Base-by-base conservation (phyloP, 1,140 invertebrate genomes). In the Drosophila gunungcola region DNA sequence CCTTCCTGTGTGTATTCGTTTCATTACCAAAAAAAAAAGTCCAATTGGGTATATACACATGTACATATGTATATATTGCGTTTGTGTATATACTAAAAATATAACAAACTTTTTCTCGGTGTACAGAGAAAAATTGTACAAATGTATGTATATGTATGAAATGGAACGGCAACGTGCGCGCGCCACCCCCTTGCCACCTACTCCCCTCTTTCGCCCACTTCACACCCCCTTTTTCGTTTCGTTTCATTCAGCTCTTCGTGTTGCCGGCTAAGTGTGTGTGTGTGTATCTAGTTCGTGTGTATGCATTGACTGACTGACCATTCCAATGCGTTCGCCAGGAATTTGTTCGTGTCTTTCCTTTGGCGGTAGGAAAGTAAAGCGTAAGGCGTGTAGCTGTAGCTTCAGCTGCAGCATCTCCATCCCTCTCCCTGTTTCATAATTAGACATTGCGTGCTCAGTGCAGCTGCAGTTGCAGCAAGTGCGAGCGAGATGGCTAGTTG, bases 91-190 rank as follows among this genome's bases (percentile, higher is more conserved):
- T 58, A 57, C 42, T 54, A 32, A 73, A 52, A 73, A 61, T 73
- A 73, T 73, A 73, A 53, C 69, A 73, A 73, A 73, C 69, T 73
- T 61, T 73, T 69, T 73, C 68, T 61, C 46, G 68, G 46, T 72
- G 69, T 73, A 73, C 69, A 73, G 38, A 73, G 54, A 41, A 72
- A 70, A 70, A 46, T 70, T 70, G 64, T 67, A 67, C 63, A 67
- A 67, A 48, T 54, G 52, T 25, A 54, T 32, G n/a, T 52, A 7
- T 27, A 27, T 56, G 49, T 56, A 61, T 34, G 29, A 42, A 62
- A 42, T 63, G 57, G 43, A 65, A 65, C 58, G 58, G 63, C 67
- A 73, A 73, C 69, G 69, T 73, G 69, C 68, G 69, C 69, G 68
- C 69, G 69, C 68, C 36, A 49, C 52, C 54, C 45, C 43, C 34